phyloP scores from a whole-genome alignment of 2,888 invertebrate species.

The Cheilosia impressa region DNA sequence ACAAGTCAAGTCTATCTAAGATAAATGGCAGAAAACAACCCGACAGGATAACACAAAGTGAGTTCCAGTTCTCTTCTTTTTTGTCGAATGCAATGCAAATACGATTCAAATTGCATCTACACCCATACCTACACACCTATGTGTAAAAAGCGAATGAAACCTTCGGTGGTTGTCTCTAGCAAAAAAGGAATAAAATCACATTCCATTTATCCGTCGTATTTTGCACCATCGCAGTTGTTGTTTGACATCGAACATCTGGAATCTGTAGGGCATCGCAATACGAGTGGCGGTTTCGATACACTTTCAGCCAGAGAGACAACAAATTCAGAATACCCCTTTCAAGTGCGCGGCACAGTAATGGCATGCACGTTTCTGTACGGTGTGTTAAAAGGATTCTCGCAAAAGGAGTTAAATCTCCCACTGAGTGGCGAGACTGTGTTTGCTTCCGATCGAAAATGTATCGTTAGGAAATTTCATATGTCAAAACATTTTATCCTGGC shows the following conservation, averaged over 20 bases:
- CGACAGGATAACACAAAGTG: slow-evolving; percentile 28
- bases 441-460: slow-evolving; percentile 52
- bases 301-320: slow-evolving; percentile 56
- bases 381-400: slow-evolving; percentile 32
- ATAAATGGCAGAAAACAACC: slow-evolving; percentile 25
- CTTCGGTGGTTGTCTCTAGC: slow-evolving; percentile 5
- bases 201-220: slow-evolving; percentile 19
- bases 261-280: slow-evolving; percentile 27
- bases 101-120: slow-evolving; percentile 6
- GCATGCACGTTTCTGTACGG: not conserved
- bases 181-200: slow-evolving; percentile 11
- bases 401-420: slow-evolving; percentile 42
- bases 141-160: not conserved
- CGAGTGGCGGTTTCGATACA: slow-evolving; percentile 54
- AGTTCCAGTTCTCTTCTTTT: not conserved
- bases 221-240: slow-evolving; percentile 27
- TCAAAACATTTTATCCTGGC: slow-evolving; percentile 67
- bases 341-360: not conserved
- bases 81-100: slow-evolving; percentile 15
- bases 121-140: not conserved
- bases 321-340: slow-evolving; percentile 48
- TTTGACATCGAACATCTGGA: slow-evolving; percentile 40
- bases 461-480: slow-evolving; percentile 72
- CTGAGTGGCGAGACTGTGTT: slow-evolving; percentile 34
- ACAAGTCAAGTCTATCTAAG: slow-evolving; percentile 22